Evolutionary conservation across 2,888 invertebrate species (phyloP), one percentile per base, ranked within the genome.

Genomic region (Noctua comes): DNA sequence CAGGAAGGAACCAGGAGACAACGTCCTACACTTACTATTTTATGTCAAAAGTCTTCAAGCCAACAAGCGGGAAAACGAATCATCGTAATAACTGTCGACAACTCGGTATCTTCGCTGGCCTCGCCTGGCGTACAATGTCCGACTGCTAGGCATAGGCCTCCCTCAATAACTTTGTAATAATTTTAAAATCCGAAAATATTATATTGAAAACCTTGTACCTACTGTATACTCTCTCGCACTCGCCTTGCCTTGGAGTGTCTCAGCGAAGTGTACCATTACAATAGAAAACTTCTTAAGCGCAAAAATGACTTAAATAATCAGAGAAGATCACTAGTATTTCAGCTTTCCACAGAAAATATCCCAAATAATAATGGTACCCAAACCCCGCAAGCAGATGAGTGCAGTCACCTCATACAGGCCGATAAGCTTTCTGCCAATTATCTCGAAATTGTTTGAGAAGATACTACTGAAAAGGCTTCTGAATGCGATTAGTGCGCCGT

Each of bases 1-100:
- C 85, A 85, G 89, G 88, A 88, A 88, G 88, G 89, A 82, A 77
- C 70, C 69, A 24, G 75, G 31, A 75, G 51, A 46, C 73, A n/a
- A 54, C 69, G 36, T 27, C 43, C 46, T 36, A 64, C 83, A 66
- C 66, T 68, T 27, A 74, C 57, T n/a, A 65, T 16, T 65, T 40
- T 36, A 21, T n/a, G 48, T 59, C 68, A 18, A 57, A 40, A 73
- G 18, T 36, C n/a, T 43, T 54, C 24, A 46, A 54, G 21, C 18
- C 36, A 27, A 43, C 66, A 59, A 51, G 31, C 40, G 51, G 51
- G 27, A 46, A 57, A 71, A 27, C 8, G 1, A 43, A 54, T 31
- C n/a, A 31, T 21, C n/a, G 21, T 46, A n/a, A 75, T 46, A 31
- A 21, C 2, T 11, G 18, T 51, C 16, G 21, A 4, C 40, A 48